A percentile compares a stretch with the other conserved stretches of the same genome.
phyloP scores from a whole-genome alignment of 2,888 invertebrate genomes.

The Synergus laeviventris region DNA sequence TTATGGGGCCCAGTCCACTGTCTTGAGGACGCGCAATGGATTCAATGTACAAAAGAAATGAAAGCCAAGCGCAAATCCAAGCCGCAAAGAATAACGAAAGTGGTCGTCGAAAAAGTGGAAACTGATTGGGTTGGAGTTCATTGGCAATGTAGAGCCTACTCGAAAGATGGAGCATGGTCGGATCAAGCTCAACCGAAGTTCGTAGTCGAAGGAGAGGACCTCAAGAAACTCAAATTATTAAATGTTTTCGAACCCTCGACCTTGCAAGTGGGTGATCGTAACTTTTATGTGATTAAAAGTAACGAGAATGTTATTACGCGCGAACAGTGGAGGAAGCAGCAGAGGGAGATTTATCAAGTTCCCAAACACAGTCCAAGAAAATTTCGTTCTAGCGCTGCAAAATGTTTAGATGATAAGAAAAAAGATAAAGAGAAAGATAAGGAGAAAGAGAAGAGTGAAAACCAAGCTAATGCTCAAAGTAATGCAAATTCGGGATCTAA shows the following conservation, averaged over 20 bases:
- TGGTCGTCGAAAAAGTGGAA: conserved; percentile 89
- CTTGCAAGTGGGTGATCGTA: conserved; percentile 92
- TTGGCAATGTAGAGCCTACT: conserved; percentile 88
- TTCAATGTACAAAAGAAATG: conserved; percentile 86
- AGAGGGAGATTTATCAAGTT: conserved; percentile 72
- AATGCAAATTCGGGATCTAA: conserved; percentile 58
- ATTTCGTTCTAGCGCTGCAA: conserved; percentile 60
- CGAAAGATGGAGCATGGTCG: conserved; percentile 80
- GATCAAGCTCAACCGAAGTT: conserved; percentile 83
- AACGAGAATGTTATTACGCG: conserved; percentile 86
- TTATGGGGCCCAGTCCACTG: conserved; percentile 85
- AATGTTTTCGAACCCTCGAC: conserved; percentile 93
- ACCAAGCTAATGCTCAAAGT: conserved; percentile 53
- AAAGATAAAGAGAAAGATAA: conserved; percentile 63
- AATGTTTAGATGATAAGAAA: conserved; percentile 51
- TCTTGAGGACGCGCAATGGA: conserved; percentile 88
- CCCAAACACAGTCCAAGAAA: conserved; percentile 73
- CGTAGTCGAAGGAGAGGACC: conserved; percentile 85
- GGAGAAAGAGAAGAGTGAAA: conserved; percentile 59
- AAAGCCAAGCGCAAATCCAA: conserved; percentile 77
- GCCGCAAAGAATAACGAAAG: conserved; percentile 75
- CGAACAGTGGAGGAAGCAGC: conserved; percentile 83
- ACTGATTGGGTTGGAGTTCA: conserved; percentile 89
- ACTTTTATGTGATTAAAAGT: conserved; percentile 87
- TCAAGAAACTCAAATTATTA: conserved; percentile 88